Percentiles rank a stretch among this genome's conserved stretches.
phyloP scores from a whole-genome alignment of 2,888 invertebrate genomes.

The Sipha maydis region DNA sequence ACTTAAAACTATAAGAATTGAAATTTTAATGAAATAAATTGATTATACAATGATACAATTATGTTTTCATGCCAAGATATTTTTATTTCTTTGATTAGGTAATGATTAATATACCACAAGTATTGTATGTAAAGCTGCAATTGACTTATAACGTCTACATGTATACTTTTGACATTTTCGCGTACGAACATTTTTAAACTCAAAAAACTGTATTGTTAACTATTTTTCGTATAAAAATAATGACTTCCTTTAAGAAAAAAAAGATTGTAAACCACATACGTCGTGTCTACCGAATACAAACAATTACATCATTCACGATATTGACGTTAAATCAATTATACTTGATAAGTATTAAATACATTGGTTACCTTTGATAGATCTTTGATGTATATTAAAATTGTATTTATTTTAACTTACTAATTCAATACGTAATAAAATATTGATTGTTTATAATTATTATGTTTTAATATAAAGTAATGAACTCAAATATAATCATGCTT shows the following conservation, averaged over 20 bases:
- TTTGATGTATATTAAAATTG: too few relatives aligned
- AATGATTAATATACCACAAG: too few relatives aligned
- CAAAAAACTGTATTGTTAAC: background rate
- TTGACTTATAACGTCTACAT: background rate
- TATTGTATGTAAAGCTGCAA: background rate
- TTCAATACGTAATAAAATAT: background rate
- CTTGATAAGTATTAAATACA: background rate
- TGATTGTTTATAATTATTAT: background rate
- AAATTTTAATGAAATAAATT: too few relatives aligned
- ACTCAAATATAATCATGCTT: too few relatives aligned
- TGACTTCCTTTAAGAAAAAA: background rate
- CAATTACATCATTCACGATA: background rate
- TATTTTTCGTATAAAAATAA: background rate
- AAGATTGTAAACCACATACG: background rate
- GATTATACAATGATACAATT: too few relatives aligned
- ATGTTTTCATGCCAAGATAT: too few relatives aligned
- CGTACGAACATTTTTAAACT: background rate
- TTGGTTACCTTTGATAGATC: background rate
- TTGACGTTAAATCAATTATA: background rate
- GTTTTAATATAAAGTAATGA: background rate
- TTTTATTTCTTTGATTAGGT: too few relatives aligned
- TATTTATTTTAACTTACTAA: background rate
- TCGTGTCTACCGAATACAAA: background rate
- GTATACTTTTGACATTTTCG: background rate
- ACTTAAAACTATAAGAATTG: too few relatives aligned